These are phyloP conservation scores for Stegastes partitus DNA, from an alignment of 2,113 vertebrate genomes.

Conservation along the genomic window DNA sequence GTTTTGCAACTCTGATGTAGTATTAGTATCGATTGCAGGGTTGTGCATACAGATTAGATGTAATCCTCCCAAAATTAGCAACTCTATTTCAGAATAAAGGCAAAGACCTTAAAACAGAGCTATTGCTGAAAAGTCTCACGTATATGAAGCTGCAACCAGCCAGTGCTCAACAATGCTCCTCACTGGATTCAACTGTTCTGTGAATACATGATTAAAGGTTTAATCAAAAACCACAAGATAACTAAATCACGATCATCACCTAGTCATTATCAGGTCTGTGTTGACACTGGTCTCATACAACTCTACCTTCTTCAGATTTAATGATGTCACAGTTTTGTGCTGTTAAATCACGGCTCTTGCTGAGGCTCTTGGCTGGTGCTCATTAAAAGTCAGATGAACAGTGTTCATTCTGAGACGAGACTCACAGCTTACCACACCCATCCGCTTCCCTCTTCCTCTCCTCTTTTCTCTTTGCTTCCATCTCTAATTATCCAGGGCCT, in stretches of 20 bases:
- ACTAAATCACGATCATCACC: too few relatives aligned
- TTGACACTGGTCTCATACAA: not conserved
- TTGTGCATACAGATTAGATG: too few relatives aligned
- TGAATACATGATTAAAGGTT: not conserved
- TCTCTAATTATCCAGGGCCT: slow-evolving; percentile 46
- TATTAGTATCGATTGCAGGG: too few relatives aligned
- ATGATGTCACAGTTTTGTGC: not conserved
- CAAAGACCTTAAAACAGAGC: not conserved
- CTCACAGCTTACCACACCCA: slow-evolving; percentile 40
- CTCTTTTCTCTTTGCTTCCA: slow-evolving; percentile 31
- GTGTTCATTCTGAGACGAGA: slow-evolving; percentile 22
- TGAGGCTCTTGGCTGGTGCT: not conserved
- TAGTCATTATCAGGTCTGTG: not conserved
- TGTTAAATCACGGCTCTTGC: slow-evolving; percentile 10
- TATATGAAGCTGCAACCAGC: too few relatives aligned
- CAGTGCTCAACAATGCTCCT: not conserved
- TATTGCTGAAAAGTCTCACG: not conserved
- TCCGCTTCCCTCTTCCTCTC: slow-evolving; percentile 19
- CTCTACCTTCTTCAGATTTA: not conserved
- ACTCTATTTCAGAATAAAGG: not conserved
- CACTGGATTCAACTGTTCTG: not conserved
- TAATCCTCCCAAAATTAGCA: too few relatives aligned
- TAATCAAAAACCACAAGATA: too few relatives aligned
- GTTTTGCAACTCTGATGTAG: not conserved
- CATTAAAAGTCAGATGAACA: slow-evolving; percentile 40